A percentile compares a stretch with the other conserved stretches of the same genome.
Evolutionary conservation across 2,113 vertebrate species (phyloP).

Genomic region (Nanorana parkeri): DNA sequence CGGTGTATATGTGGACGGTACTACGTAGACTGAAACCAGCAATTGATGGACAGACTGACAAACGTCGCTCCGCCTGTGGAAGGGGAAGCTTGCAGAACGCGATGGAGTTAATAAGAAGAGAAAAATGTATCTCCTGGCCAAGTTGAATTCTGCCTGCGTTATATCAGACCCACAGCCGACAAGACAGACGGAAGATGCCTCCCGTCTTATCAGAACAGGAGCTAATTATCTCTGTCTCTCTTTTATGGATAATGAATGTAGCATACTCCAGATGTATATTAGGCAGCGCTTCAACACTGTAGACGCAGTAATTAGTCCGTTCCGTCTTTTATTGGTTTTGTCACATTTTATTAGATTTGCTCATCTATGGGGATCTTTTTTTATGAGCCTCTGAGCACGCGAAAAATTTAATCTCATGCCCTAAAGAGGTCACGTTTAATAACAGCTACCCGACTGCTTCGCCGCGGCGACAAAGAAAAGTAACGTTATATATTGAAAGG

Average conservation of each 20-base stretch:
- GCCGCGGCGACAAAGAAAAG: not conserved
- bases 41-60: no score
- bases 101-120: no score
- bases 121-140: no score
- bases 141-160: no score
- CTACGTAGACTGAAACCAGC: no score
- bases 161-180: not conserved
- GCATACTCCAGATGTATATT: not conserved
- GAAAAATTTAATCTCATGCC: constrained; percentile 36
- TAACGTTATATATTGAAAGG: constrained; percentile 10
- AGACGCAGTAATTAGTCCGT: constrained; percentile 15
- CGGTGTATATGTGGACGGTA: no score
- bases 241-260: not conserved
- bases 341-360: constrained; percentile 38
- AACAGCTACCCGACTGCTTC: not conserved
- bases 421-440: constrained; percentile 39
- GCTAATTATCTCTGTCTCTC: constrained; percentile 1
- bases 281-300: not conserved
- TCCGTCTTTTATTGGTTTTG: constrained; percentile 35
- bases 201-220: not conserved
- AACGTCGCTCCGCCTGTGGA: no score
- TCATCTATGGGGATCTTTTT: constrained; percentile 35
- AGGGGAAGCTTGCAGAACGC: no score
- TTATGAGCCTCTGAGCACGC: constrained; percentile 1
- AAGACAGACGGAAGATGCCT: not conserved